These are phyloP conservation scores for Nymphalis io DNA, from an alignment of 1,140 invertebrate species.

Conservation along the genomic window DNA sequence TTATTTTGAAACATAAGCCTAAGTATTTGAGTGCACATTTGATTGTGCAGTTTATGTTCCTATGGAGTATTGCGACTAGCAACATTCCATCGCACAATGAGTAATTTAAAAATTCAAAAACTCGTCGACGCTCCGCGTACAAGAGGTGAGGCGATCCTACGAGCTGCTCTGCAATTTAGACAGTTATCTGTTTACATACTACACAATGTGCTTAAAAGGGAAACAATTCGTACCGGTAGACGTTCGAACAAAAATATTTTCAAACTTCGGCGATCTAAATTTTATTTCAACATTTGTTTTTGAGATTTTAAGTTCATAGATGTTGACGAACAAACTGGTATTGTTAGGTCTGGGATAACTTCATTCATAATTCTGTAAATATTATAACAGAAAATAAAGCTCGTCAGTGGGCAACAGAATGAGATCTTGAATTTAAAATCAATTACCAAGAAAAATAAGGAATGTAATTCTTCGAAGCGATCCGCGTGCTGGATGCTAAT, in stretches of 20 bases:
- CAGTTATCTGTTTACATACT: slow-evolving; percentile 66
- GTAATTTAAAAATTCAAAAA: slow-evolving; percentile 83
- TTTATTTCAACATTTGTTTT: slow-evolving; percentile 2
- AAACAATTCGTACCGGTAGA: slow-evolving; percentile 45
- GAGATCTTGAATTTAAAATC: slow-evolving; percentile 56
- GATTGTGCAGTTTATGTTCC: slow-evolving; percentile 45
- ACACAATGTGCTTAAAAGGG: slow-evolving; percentile 46
- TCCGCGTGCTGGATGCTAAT: slow-evolving; percentile 59
- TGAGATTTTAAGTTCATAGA: slow-evolving; percentile 24
- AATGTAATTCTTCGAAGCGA: slow-evolving; percentile 53
- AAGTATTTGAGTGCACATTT: slow-evolving; percentile 67
- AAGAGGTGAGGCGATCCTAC: slow-evolving; percentile 69
- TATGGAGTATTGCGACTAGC: slow-evolving; percentile 56
- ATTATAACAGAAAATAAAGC: slow-evolving; percentile 38
- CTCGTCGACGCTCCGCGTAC: slow-evolving; percentile 70
- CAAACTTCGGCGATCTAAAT: slow-evolving; percentile 9
- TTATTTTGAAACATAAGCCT: slow-evolving; percentile 62
- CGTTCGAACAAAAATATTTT: slow-evolving; percentile 34
- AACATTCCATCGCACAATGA: slow-evolving; percentile 80
- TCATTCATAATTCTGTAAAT: slow-evolving; percentile 45
- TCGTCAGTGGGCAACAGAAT: slow-evolving; percentile 38
- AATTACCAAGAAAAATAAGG: slow-evolving; percentile 50
- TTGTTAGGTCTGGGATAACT: slow-evolving; percentile 30
- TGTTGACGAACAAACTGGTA: slow-evolving; percentile 45
- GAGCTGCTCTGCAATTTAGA: slow-evolving; percentile 71